Base-by-base conservation (phyloP, 1,140 invertebrate species). In the Orchesella cincta region DNA sequence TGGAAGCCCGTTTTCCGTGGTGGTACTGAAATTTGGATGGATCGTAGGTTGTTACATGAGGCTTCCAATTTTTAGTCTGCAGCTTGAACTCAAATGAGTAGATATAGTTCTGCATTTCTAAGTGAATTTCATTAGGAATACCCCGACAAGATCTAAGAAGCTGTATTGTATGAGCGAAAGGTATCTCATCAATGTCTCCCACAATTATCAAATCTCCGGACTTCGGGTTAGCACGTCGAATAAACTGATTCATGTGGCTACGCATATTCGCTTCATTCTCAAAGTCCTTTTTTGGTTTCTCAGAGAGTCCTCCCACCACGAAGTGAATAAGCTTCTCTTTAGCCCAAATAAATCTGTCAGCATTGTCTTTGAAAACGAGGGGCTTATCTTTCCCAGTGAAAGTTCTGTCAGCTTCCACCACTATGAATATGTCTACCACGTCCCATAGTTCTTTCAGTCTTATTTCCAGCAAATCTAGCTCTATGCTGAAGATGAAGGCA, bases 391-490 rank as follows among this genome's bases (percentile, higher is more conserved):
- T 64, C 1, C 79, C 79, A 33, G 79, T 80, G 74, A 80, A 80
- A 18, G 79, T 80, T 23, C n/a, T 5, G 28, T 76, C 34, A 29
- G 79, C 72, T 71, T 80, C 79, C 14, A 80, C 20, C 20, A 80
- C 52, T n/a, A 80, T 18, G 39, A 80, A 80, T 18, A 14, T 70
- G 64, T 80, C 79, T 8, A 80, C 79, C 5, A 80, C 79, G 28
- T 81, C 52, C 77, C 78, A 80, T n/a, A 80, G 57, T 52, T 80
- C 79, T 28, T 51, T 57, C 33, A 80, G 18, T 28, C 79, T 74
- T 34, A 80, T 76, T 57, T 80, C 78, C 18, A 80, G 51, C 1
- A 80, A 18, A 52, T 80, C 79, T 1, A 80, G 26, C 36, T 80
- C 79, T 5, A 33, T 29, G 39, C 78, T 80, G 54, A 80, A 80